Evolutionary conservation across 2,888 invertebrate species (phyloP), one percentile per base, ranked within the genome.

Genomic region (Hypomecis atomaria): DNA sequence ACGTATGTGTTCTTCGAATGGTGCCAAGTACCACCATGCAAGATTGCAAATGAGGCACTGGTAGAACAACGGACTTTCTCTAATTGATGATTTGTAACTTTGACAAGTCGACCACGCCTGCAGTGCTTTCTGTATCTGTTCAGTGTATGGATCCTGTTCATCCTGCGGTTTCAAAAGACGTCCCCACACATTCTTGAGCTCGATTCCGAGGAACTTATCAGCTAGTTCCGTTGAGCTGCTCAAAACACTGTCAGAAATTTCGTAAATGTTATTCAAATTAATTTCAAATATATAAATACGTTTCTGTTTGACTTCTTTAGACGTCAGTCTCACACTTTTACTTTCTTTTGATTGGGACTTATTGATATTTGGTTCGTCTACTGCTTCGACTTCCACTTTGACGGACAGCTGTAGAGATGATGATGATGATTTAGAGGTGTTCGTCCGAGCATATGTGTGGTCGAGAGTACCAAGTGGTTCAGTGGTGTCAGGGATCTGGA

Each of bases 11-110:
- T 79, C 70, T 0, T 66, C 54, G 38, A 89, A 88, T 0, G 79
- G 78, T 0, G 65, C 36, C 0, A 84, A 60, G 7, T 78, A 63
- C 88, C 88, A 89, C 82, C 84, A 89, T 0, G 83, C 82, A 0
- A 53, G 13, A 0, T 63, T 11, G 42, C 89, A 89, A 0, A 83
- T 64, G 5, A 82, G 83, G 36, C 89, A 89, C 67, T 87, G 87
- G 56, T 87, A 89, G 11, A 79, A 76, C 0, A 83, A 11, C 0
- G 86, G 85, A 0, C 57, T 23, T 0, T 78, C 80, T 40, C 78
- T 67, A 40, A 40, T 7, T 10, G 5, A 10, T 1, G 40, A 10
- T n/a, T 6, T 36, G 37, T 23, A 23, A 23, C 3, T 40, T 5
- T 10, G 23, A 10, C 0, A 4, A 2, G 5, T 0, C 1, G 1